Evolutionary conservation across 1,140 invertebrate genomes (phyloP), one percentile per base, ranked within the genome.

Genomic region (Brachionus rotundiformis): DNA sequence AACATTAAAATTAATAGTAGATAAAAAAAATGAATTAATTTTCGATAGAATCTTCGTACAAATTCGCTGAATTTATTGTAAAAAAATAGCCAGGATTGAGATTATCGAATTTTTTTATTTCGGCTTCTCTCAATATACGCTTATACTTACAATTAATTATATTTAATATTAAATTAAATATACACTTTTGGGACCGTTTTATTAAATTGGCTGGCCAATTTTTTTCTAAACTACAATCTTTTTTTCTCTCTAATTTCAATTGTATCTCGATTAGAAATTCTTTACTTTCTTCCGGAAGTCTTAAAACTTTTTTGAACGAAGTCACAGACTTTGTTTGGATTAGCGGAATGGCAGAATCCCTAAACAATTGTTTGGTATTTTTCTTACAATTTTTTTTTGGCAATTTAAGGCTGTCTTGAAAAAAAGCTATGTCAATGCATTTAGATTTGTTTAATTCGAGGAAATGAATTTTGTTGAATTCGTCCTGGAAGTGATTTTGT

Each of bases 381-480:
- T 29, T 63, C 10, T 63, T 63, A 29, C 5, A 4, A 5, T 10
- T 4, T 33, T 33, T 71, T 39, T 39, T 6, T 13, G 4, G 7
- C 7, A 19, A 16, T 36, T 71, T 33, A 16, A 13, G 16, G n/a
- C 8, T 16, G 1, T 71, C 65, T n/a, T 10, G 10, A 25, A 73
- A 73, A 44, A 73, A 23, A 11, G 36, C 19, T 44, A 73, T 73
- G 13, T 73, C 39, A 8, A 73, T 44, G 19, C 36, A 73, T 44
- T 73, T 73, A 0, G 10, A 23, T n/a, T 29, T 73, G 3, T 2
- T 44, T 19, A 10, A 8, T 27, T 73, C 19, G 2, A 73, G 11
- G n/a, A 44, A 73, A 27, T 73, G 68, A 44, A 73, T 19, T 44
- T 73, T 41, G 25, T 73, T 73, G 16, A 44, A 73, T 47, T 73